A percentile compares a stretch with the other conserved stretches of the same genome.
phyloP scores from a whole-genome alignment of 2,797 vertebrate genomes.

The Coccyzus lansbergi region DNA sequence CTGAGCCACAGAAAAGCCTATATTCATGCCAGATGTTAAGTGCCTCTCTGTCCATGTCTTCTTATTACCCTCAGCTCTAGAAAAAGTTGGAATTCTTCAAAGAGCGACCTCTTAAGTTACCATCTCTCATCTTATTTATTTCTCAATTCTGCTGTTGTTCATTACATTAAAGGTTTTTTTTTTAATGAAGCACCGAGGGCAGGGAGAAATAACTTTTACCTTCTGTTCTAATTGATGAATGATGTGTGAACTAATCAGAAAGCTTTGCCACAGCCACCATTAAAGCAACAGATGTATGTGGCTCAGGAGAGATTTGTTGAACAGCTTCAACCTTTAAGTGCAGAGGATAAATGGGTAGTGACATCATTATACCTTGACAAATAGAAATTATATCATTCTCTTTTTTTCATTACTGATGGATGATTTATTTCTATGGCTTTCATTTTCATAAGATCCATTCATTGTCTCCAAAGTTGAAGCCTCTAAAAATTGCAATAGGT shows the following conservation, averaged over 20 bases:
- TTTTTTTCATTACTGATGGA: slow-evolving; percentile 72
- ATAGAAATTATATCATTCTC: slow-evolving; percentile 75
- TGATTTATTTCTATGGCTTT: slow-evolving; percentile 77
- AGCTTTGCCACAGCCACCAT: slow-evolving; percentile 64
- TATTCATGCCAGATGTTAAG: background rate
- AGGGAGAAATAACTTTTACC: slow-evolving; percentile 68
- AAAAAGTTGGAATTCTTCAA: slow-evolving; percentile 10
- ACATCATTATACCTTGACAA: slow-evolving; percentile 82
- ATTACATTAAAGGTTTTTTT: slow-evolving; percentile 67
- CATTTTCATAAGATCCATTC: slow-evolving; percentile 73
- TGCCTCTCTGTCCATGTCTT: background rate
- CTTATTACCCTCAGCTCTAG: background rate
- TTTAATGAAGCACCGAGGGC: slow-evolving; percentile 52
- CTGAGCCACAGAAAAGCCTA: background rate
- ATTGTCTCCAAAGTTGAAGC: slow-evolving; percentile 67
- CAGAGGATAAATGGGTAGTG: slow-evolving; percentile 80
- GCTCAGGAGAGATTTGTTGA: slow-evolving; percentile 78
- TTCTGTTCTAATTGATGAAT: slow-evolving; percentile 75
- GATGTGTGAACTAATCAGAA: slow-evolving; percentile 76
- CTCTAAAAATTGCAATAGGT: slow-evolving; percentile 62
- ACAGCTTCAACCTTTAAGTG: slow-evolving; percentile 78
- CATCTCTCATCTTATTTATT: slow-evolving; percentile 31
- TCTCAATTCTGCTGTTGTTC: background rate
- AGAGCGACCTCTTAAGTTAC: slow-evolving; percentile 24
- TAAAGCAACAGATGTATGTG: slow-evolving; percentile 74